Percentiles rank a stretch among this genome's conserved stretches.
These are phyloP conservation scores for Brachynemurus nebulosus DNA, from an alignment of 2,888 invertebrate species.

Conservation along the genomic window DNA sequence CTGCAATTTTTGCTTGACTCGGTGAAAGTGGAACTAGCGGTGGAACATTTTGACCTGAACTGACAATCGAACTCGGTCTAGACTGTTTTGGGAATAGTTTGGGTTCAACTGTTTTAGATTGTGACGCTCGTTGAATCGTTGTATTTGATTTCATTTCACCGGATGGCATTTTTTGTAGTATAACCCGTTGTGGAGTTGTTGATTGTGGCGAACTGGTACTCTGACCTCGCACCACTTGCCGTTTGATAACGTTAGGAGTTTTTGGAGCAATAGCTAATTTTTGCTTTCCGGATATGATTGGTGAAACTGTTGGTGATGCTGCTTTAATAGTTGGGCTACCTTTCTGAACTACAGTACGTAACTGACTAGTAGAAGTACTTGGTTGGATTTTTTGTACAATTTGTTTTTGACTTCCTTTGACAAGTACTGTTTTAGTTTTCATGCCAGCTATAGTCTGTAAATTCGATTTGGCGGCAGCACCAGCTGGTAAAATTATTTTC, in stretches of 20 bases:
- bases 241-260: not conserved
- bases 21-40: constrained; percentile 9
- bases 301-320: constrained; percentile 10
- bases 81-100: constrained; percentile 8
- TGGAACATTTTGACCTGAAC: constrained; percentile 1
- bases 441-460: constrained; percentile 7
- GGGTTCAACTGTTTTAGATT: not conserved
- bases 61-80: constrained; percentile 14
- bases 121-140: not conserved
- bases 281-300: constrained; percentile 1
- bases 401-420: constrained; percentile 30
- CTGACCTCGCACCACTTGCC: not conserved
- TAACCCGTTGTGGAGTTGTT: not conserved
- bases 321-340: constrained; percentile 21
- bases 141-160: not conserved
- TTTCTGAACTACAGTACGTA: not conserved
- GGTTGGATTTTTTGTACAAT: constrained; percentile 27
- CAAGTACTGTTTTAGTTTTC: constrained; percentile 28
- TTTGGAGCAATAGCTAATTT: not conserved
- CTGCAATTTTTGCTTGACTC: not conserved
- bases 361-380: constrained; percentile 15
- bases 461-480: not conserved
- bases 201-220: constrained; percentile 5
- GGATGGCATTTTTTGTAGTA: constrained; percentile 1
- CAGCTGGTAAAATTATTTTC: constrained; percentile 12